phyloP scores from a whole-genome alignment of 2,113 vertebrate genomes.

The Piaya cayana region DNA sequence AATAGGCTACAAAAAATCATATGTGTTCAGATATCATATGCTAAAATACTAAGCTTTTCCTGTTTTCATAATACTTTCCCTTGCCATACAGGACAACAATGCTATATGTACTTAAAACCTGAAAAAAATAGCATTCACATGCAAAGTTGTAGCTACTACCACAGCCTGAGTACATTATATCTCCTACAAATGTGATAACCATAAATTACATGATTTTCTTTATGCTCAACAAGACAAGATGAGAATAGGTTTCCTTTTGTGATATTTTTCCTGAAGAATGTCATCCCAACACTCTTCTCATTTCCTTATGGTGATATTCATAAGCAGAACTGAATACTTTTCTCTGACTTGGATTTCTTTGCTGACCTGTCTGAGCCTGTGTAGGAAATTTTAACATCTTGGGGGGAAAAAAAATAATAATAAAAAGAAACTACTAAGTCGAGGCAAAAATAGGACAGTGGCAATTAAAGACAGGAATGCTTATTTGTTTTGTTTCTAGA shows the following conservation, averaged over 20 bases:
- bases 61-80: not conserved
- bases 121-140: not conserved
- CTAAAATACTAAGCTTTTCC: not conserved
- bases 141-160: not conserved
- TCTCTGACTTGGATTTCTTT: not conserved
- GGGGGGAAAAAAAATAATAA: not conserved
- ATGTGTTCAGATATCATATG: not conserved
- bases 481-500: not conserved
- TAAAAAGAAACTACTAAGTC: not conserved
- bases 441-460: not conserved
- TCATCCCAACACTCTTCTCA: not conserved
- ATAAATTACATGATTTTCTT: not conserved
- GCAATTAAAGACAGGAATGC: fast-evolving
- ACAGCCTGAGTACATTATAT: not conserved
- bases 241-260: not conserved
- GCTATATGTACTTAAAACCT: not conserved
- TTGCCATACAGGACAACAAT: not conserved
- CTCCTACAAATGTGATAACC: not conserved
- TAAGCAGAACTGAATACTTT: not conserved
- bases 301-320: not conserved
- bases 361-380: not conserved
- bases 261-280: not conserved
- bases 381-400: not conserved
- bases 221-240: not conserved
- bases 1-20: not conserved